Conservation (phyloP, 2,888 invertebrate species). For the Nymphalis polychloros region DNA sequence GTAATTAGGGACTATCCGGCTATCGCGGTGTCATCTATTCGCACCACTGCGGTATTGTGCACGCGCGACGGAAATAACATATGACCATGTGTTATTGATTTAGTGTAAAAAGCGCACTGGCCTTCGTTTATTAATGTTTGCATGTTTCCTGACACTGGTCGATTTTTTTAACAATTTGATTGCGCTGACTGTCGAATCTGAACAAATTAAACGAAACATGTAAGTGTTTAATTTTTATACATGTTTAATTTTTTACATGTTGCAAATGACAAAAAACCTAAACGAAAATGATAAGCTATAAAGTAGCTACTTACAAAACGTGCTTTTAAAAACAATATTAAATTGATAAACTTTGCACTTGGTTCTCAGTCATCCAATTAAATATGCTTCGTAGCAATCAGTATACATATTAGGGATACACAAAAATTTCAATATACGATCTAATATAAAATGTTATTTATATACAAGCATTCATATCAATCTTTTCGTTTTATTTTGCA, state of each 20-base stretch:
- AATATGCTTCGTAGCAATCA: too few relatives aligned
- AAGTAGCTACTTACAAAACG: too few relatives aligned
- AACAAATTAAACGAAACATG: background rate
- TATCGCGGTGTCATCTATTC: conserved; percentile 71
- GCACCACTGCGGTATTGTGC: conserved; percentile 53
- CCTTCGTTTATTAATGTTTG: conserved; percentile 44
- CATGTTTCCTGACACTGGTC: conserved; percentile 27
- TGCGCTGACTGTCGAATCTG: background rate
- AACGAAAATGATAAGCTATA: too few relatives aligned
- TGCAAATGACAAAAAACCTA: background rate
- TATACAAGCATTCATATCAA: too few relatives aligned
- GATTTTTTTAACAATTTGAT: conserved; percentile 15
- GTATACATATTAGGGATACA: too few relatives aligned
- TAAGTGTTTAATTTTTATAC: background rate
- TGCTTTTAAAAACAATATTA: too few relatives aligned
- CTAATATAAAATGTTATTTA: too few relatives aligned
- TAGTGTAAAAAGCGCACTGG: conserved; percentile 58
- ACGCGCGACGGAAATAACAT: conserved; percentile 67
- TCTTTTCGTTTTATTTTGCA: background rate
- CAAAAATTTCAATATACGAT: too few relatives aligned
- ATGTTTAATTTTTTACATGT: background rate
- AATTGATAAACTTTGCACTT: too few relatives aligned
- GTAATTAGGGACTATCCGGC: conserved; percentile 70
- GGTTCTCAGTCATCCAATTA: too few relatives aligned
- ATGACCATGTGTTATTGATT: conserved; percentile 68